Evolutionary conservation across 2,113 vertebrate genomes (phyloP).

Genomic region (Phylloscopus trochilus): DNA sequence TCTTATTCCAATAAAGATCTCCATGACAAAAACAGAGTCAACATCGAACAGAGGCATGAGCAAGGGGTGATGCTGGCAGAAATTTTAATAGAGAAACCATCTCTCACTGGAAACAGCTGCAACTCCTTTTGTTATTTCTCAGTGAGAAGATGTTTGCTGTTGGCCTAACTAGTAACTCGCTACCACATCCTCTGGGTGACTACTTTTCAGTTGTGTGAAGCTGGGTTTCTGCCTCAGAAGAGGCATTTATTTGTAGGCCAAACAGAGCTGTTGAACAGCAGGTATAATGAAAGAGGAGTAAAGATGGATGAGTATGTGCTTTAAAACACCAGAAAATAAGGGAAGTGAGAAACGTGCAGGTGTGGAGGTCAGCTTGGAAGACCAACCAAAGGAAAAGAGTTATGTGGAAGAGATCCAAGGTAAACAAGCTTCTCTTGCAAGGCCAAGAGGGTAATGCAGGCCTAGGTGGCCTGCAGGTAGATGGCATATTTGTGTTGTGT

Average conservation of each 20-base stretch:
- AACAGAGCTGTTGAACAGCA: neutral
- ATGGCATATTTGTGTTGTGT: neutral
- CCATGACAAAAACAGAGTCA: neutral
- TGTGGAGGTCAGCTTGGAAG: neutral
- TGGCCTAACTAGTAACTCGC: neutral
- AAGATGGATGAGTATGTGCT: neutral
- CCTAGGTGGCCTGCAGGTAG: neutral
- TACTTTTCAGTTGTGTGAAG: neutral
- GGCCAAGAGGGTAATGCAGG: neutral
- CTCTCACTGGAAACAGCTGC: neutral
- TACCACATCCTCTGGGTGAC: neutral
- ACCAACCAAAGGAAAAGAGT: neutral
- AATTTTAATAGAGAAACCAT: neutral
- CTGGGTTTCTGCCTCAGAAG: neutral
- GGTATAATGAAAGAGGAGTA: neutral
- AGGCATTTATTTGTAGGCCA: neutral
- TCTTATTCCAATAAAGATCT: neutral
- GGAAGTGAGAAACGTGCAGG: neutral
- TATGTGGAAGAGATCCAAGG: neutral
- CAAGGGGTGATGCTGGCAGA: neutral
- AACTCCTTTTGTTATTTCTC: neutral
- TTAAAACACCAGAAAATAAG: neutral
- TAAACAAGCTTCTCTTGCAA: neutral
- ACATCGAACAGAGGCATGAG: neutral
- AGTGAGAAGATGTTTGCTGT: neutral